Evolutionary conservation across 2,888 invertebrate species (phyloP).

Genomic region (Pandemis heparana): DNA sequence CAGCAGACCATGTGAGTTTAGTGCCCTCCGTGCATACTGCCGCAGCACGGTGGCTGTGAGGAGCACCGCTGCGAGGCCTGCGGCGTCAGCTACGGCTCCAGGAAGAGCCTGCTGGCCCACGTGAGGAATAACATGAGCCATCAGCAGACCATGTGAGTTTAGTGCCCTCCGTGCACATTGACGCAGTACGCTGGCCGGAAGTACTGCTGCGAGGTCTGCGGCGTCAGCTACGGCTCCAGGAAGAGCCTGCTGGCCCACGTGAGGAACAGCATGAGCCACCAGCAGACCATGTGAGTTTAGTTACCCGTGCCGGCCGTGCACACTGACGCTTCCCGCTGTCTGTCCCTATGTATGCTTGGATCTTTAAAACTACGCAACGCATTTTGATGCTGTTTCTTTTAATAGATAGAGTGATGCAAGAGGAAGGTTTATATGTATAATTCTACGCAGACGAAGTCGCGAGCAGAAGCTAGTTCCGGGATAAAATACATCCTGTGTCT

Average conservation of each 20-base stretch:
- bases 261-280: conserved; percentile 61
- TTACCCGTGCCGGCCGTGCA: conserved; percentile 65
- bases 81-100: conserved; percentile 52
- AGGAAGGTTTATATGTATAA: too few relatives aligned
- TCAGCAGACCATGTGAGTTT: conserved; percentile 63
- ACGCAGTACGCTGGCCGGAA: conserved; percentile 50
- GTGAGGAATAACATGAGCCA: conserved; percentile 59
- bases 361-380: too few relatives aligned
- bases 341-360: too few relatives aligned
- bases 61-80: conserved; percentile 56
- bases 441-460: too few relatives aligned
- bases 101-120: conserved; percentile 67
- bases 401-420: too few relatives aligned
- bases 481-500: too few relatives aligned
- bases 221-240: conserved; percentile 52
- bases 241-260: conserved; percentile 65
- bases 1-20: conserved; percentile 63
- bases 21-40: conserved; percentile 70
- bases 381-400: too few relatives aligned
- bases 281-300: conserved; percentile 60
- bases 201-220: conserved; percentile 57
- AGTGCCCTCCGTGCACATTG: conserved; percentile 69
- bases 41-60: conserved; percentile 50
- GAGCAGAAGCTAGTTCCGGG: too few relatives aligned
- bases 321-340: too few relatives aligned